Evolutionary conservation across 2,888 invertebrate species (phyloP), one percentile per base, ranked within the genome.

Genomic region (Hedychridium roseum): DNA sequence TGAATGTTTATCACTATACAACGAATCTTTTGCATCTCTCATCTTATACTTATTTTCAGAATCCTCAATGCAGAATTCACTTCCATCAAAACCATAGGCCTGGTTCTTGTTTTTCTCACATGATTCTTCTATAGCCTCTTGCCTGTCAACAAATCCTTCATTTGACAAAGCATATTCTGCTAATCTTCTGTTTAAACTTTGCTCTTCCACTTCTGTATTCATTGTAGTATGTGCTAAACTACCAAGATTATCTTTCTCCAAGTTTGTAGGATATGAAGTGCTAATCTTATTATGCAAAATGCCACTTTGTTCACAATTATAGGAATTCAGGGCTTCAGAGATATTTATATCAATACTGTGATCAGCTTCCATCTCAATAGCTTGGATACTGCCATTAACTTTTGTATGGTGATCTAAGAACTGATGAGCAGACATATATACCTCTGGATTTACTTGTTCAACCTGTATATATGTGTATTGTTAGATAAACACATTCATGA

Each of bases 241-340:
- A 20, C 41, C 30, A 7, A 20, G 36, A 26, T 26, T 41, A 7
- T 40, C 31, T 11, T 36, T 40, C 5, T 56, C 50, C 4, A 46
- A 9, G n/a, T n/a, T n/a, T n/a, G n/a, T n/a, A n/a, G n/a, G n/a
- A 31, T 31, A 14, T 4, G 31, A 12, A 31, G 9, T 7, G 3
- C 9, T 27, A 27, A 40, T 52, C 5, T 35, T 26, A 27, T 34
- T 54, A 21, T 50, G 23, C 21, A 56, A 42, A 31, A 34, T 34
- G 3, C 49, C 56, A 14, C 50, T 57, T 11, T 62, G 56, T 16
- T 65, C 60, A 12, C 47, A 51, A 32, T 58, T 50, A 34, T 51
- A 56, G 27, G 53, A 45, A 38, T 42, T 46, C 3, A 60, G 35
- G 28, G 60, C 55, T 42, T 62, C 63, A 11, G 69, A 49, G 40